Evolutionary conservation across 2,113 vertebrate genomes (phyloP), one percentile per base, ranked within the genome.

Genomic region (Macaca mulatta): DNA sequence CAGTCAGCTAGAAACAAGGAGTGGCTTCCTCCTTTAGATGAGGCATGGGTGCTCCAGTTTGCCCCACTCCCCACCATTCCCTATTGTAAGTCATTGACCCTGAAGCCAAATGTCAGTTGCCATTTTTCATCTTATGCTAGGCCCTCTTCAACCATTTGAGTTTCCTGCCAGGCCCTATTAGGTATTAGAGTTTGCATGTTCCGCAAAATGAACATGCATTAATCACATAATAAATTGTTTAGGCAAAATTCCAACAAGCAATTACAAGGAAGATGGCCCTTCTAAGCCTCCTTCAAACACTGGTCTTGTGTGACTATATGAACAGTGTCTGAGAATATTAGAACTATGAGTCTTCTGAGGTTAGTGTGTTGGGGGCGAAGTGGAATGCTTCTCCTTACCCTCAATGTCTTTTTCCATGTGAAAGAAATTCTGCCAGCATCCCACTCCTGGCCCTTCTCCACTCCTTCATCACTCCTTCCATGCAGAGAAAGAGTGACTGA

Each of bases 161-260:
- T 32, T 59, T 40, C 83, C 82, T 55, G 10, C 50, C 18, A 88
- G 55, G 20, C 30, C 52, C 30, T 64, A 35, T n/a, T 23, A 57
- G 35, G 48, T n/a, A 5, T 8, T 27, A 9, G 40, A 40, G 30
- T 85, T 48, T 35, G 3, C 14, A 48, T 57, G 55, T 50, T 87
- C 61, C 69, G 48, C 6, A 32, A 61, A 90, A 80, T 3, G 4
- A 20, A 70, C n/a, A 23, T 3, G 9, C 11, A 17, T 43, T 85
- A 11, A 48, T 1, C 35, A 7, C 32, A 13, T 0, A 16, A 75
- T 45, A 40, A 55, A 55, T 8, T 27, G 9, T 78, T 57, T 32
- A 35, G 17, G 30, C n/a, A 72, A 97, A 94, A 93, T 57, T 83
- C 40, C 72, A 83, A 52, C n/a, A 43, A 83, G 30, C 27, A 8